Evolutionary conservation across 2,888 invertebrate genomes (phyloP), one percentile per base, ranked within the genome.

Genomic region (Atrina japonica): DNA sequence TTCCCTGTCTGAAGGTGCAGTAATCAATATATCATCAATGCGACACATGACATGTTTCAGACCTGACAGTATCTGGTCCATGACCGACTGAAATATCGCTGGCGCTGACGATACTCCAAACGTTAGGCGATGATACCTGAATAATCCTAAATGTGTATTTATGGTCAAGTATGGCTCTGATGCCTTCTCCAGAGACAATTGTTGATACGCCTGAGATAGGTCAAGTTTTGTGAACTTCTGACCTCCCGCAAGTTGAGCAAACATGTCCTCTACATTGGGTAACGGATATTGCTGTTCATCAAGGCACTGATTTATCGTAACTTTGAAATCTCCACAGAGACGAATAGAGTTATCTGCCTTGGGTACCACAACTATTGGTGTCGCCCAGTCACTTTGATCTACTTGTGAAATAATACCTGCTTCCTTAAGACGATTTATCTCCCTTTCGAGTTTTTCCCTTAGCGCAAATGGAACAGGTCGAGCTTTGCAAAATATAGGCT

Each of bases 271-370:
- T 1, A 56, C 43, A 45, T 74, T 74, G 1, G 76, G 74, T 70
- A 83, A 59, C 65, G 66, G 67, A 70, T 77, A 70, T 47, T 82
- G 79, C 45, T 84, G 83, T 25, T 80, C 83, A 27, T 75, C n/a
- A n/a, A n/a, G n/a, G n/a, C n/a, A n/a, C n/a, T n/a, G n/a, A 67
- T 83, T 86, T 11, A 85, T 70, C 3, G 84, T 81, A 23, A 73
- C 75, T 50, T 75, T 75, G 55, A 70, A 80, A 45, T 76, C 76
- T 11, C 75, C 75, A 69, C 72, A 80, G 27, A 78, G n/a, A n/a
- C n/a, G n/a, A n/a, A n/a, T n/a, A n/a, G n/a, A n/a, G n/a, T n/a
- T n/a, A n/a, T n/a, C n/a, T n/a, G n/a, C 45, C 41, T 76, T 79
- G 0, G 70, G 70, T 5, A 82, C 76, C 11, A 76, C 66, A 6